Evolutionary conservation across 1,140 invertebrate species (phyloP).

Genomic region (Reticulitermes speratus): DNA sequence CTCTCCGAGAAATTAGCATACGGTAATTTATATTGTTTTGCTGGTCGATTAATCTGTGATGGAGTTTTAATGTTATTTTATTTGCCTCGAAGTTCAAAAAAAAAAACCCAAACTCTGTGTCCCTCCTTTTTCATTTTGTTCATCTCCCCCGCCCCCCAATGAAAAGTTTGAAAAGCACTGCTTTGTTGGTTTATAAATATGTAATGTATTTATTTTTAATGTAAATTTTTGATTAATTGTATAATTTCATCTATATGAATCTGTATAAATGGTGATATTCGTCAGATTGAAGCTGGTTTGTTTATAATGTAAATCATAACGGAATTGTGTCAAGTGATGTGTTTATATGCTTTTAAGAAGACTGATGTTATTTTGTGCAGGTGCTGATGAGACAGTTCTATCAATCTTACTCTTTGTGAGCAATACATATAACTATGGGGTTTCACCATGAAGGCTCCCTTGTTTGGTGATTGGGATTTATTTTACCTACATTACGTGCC

Average conservation of each 20-base stretch:
- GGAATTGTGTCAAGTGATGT: not conserved
- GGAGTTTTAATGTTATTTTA: too few species aligned
- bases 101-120: too few species aligned
- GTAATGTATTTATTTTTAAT: not conserved
- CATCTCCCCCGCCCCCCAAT: too few species aligned
- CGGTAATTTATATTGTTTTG: too few species aligned
- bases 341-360: not conserved
- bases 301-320: not conserved
- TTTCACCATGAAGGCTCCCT: too few species aligned
- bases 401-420: not conserved
- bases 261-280: not conserved
- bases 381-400: not conserved
- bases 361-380: not conserved
- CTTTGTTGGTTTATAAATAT: not conserved
- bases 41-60: too few species aligned
- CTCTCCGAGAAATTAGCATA: too few species aligned
- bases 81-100: too few species aligned
- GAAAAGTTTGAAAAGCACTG: too few species aligned
- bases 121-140: too few species aligned
- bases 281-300: not conserved
- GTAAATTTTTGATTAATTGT: not conserved
- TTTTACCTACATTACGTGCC: not conserved
- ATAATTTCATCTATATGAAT: not conserved
- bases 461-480: not conserved
- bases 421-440: too few species aligned